A percentile compares a stretch with the other conserved stretches of the same genome.
Evolutionary conservation across 2,888 invertebrate species (phyloP).

Genomic region (Auanema freiburgensis): DNA sequence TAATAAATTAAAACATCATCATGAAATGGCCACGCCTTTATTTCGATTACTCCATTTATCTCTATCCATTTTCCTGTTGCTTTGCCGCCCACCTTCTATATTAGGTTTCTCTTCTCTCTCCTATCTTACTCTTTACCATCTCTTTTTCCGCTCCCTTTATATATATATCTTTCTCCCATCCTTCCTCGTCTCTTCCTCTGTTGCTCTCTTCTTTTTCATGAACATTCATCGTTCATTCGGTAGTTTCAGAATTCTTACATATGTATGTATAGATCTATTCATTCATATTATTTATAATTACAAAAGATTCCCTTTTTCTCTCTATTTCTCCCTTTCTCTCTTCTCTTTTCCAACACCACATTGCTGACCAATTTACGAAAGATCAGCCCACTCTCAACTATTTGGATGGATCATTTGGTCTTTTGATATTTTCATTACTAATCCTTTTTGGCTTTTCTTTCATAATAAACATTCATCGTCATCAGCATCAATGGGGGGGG

Average conservation of each 20-base stretch:
- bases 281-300: constrained; percentile 1
- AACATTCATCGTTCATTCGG: constrained; percentile 1
- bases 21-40: constrained; percentile 23
- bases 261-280: neutral
- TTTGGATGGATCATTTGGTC: neutral
- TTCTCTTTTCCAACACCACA: too few species aligned
- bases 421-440: constrained; percentile 5
- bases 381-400: neutral
- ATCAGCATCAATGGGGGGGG: neutral
- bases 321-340: neutral
- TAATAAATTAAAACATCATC: too few species aligned
- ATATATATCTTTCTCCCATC: constrained; percentile 10
- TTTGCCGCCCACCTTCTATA: constrained; percentile 26
- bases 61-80: constrained; percentile 2
- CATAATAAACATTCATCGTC: constrained; percentile 6
- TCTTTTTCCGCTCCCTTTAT: constrained; percentile 8
- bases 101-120: constrained; percentile 9
- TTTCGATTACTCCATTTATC: constrained; percentile 20
- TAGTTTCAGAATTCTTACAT: neutral
- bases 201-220: constrained; percentile 3
- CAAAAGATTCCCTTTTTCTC: neutral
- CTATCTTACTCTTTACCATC: neutral
- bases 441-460: constrained; percentile 25
- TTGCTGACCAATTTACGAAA: constrained; percentile 11
- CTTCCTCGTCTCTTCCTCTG: neutral